Percentiles rank a stretch among this genome's conserved stretches.
These are phyloP conservation scores for Heliconius aoede DNA, from an alignment of 2,888 invertebrate genomes.

Conservation along the genomic window DNA sequence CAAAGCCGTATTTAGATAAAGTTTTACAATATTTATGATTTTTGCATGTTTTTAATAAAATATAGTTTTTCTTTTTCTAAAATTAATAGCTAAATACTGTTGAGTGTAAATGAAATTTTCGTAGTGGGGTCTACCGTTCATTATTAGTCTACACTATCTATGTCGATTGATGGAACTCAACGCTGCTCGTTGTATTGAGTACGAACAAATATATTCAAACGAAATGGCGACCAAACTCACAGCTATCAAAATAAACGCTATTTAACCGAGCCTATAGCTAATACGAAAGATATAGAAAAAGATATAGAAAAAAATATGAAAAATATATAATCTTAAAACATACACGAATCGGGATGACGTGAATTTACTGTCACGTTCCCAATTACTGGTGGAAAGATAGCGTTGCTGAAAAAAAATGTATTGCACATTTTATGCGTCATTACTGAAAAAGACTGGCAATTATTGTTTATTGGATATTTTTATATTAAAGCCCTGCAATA, in stretches of 20 bases:
- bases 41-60: too few species aligned
- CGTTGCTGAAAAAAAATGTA: conserved; percentile 36
- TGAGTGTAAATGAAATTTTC: too few species aligned
- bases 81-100: too few species aligned
- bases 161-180: too few species aligned
- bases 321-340: conserved; percentile 27
- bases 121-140: too few species aligned
- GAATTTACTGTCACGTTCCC: conserved; percentile 41
- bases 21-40: too few species aligned
- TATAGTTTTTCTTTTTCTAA: too few species aligned
- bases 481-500: not conserved
- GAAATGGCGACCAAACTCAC: not conserved
- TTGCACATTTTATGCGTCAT: conserved; percentile 28
- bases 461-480: not conserved
- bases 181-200: too few species aligned
- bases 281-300: conserved; percentile 25
- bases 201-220: too few species aligned
- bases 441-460: not conserved
- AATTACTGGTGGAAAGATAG: conserved; percentile 39
- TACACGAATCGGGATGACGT: conserved; percentile 31
- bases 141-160: too few species aligned
- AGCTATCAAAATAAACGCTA: not conserved
- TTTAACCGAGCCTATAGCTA: not conserved
- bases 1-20: too few species aligned
- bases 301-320: conserved; percentile 18